Evolutionary conservation across 64 coral and sea anemone species (phyloP).

Genomic region (Stichodactyla helianthus): DNA sequence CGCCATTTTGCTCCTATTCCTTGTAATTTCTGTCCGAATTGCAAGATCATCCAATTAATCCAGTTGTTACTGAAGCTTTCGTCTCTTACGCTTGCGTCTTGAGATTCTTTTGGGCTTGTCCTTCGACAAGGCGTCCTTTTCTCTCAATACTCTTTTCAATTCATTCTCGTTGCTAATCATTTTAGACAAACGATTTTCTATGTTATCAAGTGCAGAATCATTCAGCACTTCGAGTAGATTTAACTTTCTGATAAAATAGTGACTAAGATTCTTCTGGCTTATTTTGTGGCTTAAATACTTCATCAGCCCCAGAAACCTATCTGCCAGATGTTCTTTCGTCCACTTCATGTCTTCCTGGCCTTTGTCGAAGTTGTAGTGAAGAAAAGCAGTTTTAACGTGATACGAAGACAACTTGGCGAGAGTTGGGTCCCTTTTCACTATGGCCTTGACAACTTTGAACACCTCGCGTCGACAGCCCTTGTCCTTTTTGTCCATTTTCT

Average conservation of each 20-base stretch:
- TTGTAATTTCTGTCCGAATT: too few relatives aligned
- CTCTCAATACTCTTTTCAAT: neutral
- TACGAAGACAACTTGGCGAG: conserved; percentile 32
- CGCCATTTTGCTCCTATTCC: too few relatives aligned
- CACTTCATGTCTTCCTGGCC: conserved; percentile 21
- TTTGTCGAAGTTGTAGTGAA: conserved; percentile 42
- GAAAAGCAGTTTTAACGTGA: conserved; percentile 62
- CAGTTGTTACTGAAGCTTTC: neutral
- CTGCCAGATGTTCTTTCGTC: neutral
- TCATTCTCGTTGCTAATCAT: conserved; percentile 24
- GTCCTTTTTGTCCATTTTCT: conserved; percentile 40
- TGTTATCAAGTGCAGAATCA: conserved; percentile 26
- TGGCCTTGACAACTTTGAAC: conserved; percentile 36
- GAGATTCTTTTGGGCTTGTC: neutral
- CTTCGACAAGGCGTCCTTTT: too few relatives aligned
- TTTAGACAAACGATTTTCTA: conserved; percentile 33
- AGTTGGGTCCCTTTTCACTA: conserved; percentile 33
- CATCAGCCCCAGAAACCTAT: conserved; percentile 36
- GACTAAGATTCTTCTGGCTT: neutral
- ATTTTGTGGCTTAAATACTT: conserved; percentile 27
- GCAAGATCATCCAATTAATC: neutral
- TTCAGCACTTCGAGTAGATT: conserved; percentile 36
- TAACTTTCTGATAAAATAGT: conserved; percentile 40
- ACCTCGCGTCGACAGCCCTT: conserved; percentile 48
- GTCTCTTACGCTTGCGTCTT: neutral